Evolutionary conservation across 2,888 invertebrate genomes (phyloP), one percentile per base, ranked within the genome.

Genomic region (Hofmannophila pseudospretella): DNA sequence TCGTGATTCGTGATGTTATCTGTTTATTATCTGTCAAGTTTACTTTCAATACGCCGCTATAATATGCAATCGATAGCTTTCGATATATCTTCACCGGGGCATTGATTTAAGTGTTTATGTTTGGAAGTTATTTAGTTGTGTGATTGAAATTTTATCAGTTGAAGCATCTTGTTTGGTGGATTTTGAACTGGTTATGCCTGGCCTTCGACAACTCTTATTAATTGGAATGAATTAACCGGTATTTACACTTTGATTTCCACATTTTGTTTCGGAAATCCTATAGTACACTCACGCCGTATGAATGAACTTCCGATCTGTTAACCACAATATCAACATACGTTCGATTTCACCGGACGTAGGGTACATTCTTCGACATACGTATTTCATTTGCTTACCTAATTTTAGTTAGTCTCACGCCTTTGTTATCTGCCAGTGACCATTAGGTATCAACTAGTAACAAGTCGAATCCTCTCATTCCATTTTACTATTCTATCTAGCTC

Each of bases 71-170:
- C 28, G 28, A 28, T 28, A 28, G 7, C 28, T n/a, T 13, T 28
- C 14, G 3, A 28, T 2, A 5, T 12, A 12, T 7, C 12, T 11
- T 7, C 9, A 7, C 12, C 2, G 4, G 26, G 8, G 26, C 28
- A 12, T 28, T 28, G 13, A 26, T 26, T 9, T n/a, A 5, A 13
- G 26, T 10, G 16, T 16, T 16, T 16, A 16, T 16, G 23, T 23
- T n/a, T 1, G 23, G n/a, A 8, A 23, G 23, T 23, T 23, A n/a
- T 23, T 16, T 23, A 23, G 7, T 7, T 14, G 16, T 30, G 9
- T 30, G 7, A 16, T 30, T 30, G 30, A 16, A 30, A 16, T 30
- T 14, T 30, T 30, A 30, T 30, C 30, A 5, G 30, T n/a, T 16
- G 5, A 16, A 7, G 30, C n/a, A 23, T 23, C 23, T 23, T 23